phyloP scores from a whole-genome alignment of 2,888 invertebrate species.

The Andrena bucephala region DNA sequence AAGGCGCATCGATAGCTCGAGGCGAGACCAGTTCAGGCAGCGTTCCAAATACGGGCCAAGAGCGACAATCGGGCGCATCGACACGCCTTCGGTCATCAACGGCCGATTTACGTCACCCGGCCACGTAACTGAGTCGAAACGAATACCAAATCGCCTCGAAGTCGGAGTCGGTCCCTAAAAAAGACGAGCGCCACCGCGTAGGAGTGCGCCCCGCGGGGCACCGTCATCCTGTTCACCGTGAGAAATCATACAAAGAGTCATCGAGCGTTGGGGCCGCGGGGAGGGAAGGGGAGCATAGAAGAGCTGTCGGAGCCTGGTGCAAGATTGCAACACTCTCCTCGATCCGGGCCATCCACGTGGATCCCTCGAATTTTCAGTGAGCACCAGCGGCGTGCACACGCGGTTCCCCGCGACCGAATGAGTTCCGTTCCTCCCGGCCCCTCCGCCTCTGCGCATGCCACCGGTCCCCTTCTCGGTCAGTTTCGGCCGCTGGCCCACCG shows the following conservation, averaged over 20 bases:
- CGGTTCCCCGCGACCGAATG: slow-evolving; percentile 35
- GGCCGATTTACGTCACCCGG: slow-evolving; percentile 32
- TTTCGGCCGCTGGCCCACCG: slow-evolving; percentile 12
- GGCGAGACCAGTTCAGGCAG: background rate
- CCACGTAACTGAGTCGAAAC: slow-evolving; percentile 14
- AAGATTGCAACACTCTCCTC: slow-evolving; percentile 72
- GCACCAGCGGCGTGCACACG: slow-evolving; percentile 29
- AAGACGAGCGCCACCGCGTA: slow-evolving; percentile 16
- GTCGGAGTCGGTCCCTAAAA: background rate
- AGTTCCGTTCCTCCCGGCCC: slow-evolving; percentile 24
- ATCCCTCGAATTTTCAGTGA: slow-evolving; percentile 62
- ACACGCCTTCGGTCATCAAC: slow-evolving; percentile 35
- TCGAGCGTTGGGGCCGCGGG: slow-evolving; percentile 3
- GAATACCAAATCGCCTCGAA: slow-evolving; percentile 1
- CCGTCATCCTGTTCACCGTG: slow-evolving; percentile 45
- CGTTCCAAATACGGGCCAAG: slow-evolving; percentile 25
- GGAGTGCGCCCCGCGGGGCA: background rate
- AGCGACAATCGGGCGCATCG: slow-evolving; percentile 5
- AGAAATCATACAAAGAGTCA: slow-evolving; percentile 58
- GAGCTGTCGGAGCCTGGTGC: slow-evolving; percentile 40
- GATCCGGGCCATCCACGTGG: slow-evolving; percentile 71
- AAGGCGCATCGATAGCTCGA: background rate
- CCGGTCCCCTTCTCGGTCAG: background rate
- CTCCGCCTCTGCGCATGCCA: slow-evolving; percentile 32
- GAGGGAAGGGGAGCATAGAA: slow-evolving; percentile 33